Evolutionary conservation across 2,888 invertebrate genomes (phyloP), one percentile per base, ranked within the genome.

Genomic region (Osedax frankpressi): DNA sequence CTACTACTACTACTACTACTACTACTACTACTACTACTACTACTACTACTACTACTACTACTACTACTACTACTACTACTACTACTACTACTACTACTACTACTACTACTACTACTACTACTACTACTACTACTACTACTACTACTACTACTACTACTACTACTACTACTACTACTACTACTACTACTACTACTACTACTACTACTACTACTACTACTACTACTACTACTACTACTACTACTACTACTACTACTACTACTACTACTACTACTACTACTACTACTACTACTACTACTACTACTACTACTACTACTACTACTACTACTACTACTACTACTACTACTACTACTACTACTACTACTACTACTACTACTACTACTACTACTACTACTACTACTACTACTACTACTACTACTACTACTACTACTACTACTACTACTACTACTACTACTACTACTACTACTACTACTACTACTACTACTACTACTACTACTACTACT

Each of bases 131-230:
- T 70, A 70, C 71, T 70, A 70, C 44, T 29, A 44, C 71, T 70
- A 70, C 71, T 70, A 70, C 71, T 70, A 70, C 71, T 70, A 70
- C 71, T 70, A 70, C 71, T 70, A 70, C 71, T 70, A 70, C 71
- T 70, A 70, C 71, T 70, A 70, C 71, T 70, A 70, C 71, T 70
- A 70, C 71, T 70, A 70, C 71, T 70, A 70, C 44, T 29, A 44
- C 71, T 70, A 70, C 71, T 70, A 70, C 71, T 70, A 30, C 71
- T 70, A 70, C 28, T 44, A 44, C 44, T 44, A 44, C 44, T 44
- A 11, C 6, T 3, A 28, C 69, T 6, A 69, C 28, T 68, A 3
- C 26, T 68, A 68, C 30, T 30, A 70, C 71, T 70, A 70, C 71
- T 70, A 70, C 71, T 70, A 59, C 71, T 70, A 2, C 71, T 70